Percentiles rank a stretch among this genome's conserved stretches.
Conservation (phyloP, 2,888 invertebrate species). For the Lithophane semibrunnea region DNA sequence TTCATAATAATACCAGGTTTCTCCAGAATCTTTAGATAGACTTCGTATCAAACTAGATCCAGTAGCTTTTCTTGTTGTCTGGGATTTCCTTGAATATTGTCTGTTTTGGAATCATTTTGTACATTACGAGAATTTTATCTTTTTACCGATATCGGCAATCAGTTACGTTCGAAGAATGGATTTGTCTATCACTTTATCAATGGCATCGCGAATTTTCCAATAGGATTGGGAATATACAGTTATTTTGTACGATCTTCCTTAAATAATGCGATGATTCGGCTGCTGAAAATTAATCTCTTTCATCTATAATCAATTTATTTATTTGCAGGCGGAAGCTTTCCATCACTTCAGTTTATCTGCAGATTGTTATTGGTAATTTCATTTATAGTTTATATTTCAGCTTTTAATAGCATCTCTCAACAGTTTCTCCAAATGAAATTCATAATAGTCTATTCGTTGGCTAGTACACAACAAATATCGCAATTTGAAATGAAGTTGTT, state of each 20-base stretch:
- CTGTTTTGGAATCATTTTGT: not conserved
- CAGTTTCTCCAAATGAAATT: not conserved
- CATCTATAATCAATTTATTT: not conserved
- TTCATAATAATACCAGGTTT: no score
- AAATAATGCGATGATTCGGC: not conserved
- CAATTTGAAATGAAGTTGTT: slow-evolving; percentile 16
- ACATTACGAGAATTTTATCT: not conserved
- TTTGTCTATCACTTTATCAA: not conserved
- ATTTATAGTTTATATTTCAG: not conserved
- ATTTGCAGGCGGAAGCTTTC: not conserved
- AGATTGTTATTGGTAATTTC: not conserved
- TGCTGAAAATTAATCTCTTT: not conserved
- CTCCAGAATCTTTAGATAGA: not conserved
- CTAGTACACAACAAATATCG: not conserved
- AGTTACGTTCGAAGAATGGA: not conserved
- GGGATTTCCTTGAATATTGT: not conserved
- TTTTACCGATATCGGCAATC: not conserved
- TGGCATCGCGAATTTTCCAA: not conserved
- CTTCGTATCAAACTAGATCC: not conserved
- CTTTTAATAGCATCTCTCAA: not conserved
- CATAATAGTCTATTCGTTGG: not conserved
- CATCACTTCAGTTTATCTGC: not conserved
- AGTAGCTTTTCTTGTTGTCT: not conserved
- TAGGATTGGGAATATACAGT: not conserved
- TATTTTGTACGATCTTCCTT: not conserved